Evolutionary conservation across 1,140 invertebrate genomes (phyloP).

Genomic region (Calliopsis andreniformis): DNA sequence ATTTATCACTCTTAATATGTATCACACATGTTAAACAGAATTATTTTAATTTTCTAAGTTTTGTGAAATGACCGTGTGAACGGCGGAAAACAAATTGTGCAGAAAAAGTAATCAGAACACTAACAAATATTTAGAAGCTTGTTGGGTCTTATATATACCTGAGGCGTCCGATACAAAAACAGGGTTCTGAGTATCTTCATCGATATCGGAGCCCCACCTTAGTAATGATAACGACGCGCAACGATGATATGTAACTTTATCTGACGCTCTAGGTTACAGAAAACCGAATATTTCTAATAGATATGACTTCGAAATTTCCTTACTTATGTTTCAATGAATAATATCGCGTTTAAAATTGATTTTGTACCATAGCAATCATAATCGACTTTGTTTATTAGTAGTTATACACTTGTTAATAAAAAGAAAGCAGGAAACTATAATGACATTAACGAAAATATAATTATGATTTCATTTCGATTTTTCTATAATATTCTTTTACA

Average conservation of each 20-base stretch:
- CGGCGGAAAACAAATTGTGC: slow-evolving; percentile 5
- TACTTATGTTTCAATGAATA: no score
- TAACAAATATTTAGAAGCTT: slow-evolving; percentile 66
- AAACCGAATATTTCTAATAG: neutral
- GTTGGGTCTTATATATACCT: slow-evolving; percentile 77
- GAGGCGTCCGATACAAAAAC: slow-evolving; percentile 76
- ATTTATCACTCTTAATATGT: slow-evolving; percentile 3
- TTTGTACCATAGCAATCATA: no score
- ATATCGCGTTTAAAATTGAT: no score
- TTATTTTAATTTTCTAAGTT: neutral
- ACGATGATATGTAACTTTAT: slow-evolving; percentile 48
- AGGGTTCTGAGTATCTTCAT: slow-evolving; percentile 72
- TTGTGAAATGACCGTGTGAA: neutral
- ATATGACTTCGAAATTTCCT: no score
- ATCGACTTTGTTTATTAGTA: no score
- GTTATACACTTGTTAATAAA: no score
- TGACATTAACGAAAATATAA: no score
- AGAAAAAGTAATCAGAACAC: slow-evolving; percentile 70
- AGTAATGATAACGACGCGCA: slow-evolving; percentile 75
- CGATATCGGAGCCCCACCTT: slow-evolving; percentile 77
- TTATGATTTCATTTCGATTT: no score
- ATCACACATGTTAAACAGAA: neutral
- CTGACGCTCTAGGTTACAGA: neutral
- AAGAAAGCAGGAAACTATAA: no score
- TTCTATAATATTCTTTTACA: no score